Conservation (phyloP, 2,113 vertebrate species). For the Saccopteryx bilineata region DNA sequence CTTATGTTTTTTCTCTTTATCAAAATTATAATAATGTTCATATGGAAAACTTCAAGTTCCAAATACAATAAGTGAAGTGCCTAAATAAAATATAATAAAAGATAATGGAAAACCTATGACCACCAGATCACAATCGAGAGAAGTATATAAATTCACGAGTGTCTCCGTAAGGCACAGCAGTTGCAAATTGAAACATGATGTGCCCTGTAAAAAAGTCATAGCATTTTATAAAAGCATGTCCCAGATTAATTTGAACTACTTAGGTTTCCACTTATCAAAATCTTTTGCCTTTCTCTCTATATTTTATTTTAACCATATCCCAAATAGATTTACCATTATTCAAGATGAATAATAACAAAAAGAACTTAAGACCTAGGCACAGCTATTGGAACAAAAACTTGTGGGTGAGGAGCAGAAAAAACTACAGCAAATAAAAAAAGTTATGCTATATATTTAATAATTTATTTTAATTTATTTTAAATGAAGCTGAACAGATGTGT, state of each 20-base stretch:
- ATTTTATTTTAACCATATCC: not conserved
- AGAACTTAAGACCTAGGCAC: not conserved
- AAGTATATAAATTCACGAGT: not conserved
- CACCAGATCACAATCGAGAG: not conserved
- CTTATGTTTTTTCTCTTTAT: not conserved
- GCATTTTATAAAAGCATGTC: not conserved
- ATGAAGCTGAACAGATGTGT: not conserved
- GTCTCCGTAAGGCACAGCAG: not conserved
- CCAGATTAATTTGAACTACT: not conserved
- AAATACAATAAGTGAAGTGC: not conserved
- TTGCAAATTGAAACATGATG: not conserved
- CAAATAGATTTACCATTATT: not conserved
- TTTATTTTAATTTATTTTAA: slow-evolving; percentile 6
- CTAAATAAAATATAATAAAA: not conserved
- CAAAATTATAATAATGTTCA: not conserved
- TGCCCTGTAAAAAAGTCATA: not conserved
- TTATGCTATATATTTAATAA: not conserved
- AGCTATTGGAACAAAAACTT: not conserved
- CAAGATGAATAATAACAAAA: slow-evolving; percentile 21
- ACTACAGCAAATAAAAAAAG: not conserved
- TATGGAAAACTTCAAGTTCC: not conserved
- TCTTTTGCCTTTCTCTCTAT: not conserved
- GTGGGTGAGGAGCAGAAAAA: not conserved
- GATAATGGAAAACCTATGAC: not conserved
- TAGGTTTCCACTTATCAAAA: not conserved